phyloP scores from a whole-genome alignment of 1,140 invertebrate species.

The Aphelenchoides avenae region DNA sequence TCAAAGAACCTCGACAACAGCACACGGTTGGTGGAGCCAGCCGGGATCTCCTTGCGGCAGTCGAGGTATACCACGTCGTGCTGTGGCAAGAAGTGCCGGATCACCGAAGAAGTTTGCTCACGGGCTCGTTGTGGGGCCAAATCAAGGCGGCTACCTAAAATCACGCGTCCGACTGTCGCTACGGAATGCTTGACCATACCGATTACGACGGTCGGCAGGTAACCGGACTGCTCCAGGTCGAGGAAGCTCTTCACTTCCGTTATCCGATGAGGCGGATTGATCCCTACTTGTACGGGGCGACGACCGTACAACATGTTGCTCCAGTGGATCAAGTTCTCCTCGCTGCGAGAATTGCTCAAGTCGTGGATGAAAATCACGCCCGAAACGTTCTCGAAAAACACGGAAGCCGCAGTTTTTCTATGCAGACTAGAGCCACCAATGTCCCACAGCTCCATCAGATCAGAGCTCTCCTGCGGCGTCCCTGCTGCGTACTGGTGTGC shows the following conservation, averaged over 20 bases:
- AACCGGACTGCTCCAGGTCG: slow-evolving; percentile 21
- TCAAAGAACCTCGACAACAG: slow-evolving; percentile 35
- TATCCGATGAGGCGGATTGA: background rate
- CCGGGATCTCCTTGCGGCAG: slow-evolving; percentile 30
- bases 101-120: background rate
- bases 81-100: slow-evolving; percentile 9
- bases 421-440: slow-evolving; percentile 37
- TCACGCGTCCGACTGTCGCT: slow-evolving; percentile 15
- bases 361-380: slow-evolving; percentile 46
- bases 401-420: slow-evolving; percentile 21
- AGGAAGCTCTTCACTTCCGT: slow-evolving; percentile 1
- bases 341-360: slow-evolving; percentile 33
- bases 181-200: slow-evolving; percentile 24
- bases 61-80: slow-evolving; percentile 29
- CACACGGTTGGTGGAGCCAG: slow-evolving; percentile 35
- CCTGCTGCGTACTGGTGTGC: slow-evolving; percentile 43
- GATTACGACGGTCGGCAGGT: slow-evolving; percentile 33
- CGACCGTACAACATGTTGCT: background rate
- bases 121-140: slow-evolving; percentile 26
- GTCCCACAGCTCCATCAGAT: slow-evolving; percentile 44
- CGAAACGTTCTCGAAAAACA: slow-evolving; percentile 38
- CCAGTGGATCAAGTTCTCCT: slow-evolving; percentile 39
- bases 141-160: slow-evolving; percentile 21
- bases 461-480: slow-evolving; percentile 37
- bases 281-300: background rate